These are phyloP conservation scores for Drosophila dunni DNA, from an alignment of 1,140 invertebrate species.

Conservation along the genomic window DNA sequence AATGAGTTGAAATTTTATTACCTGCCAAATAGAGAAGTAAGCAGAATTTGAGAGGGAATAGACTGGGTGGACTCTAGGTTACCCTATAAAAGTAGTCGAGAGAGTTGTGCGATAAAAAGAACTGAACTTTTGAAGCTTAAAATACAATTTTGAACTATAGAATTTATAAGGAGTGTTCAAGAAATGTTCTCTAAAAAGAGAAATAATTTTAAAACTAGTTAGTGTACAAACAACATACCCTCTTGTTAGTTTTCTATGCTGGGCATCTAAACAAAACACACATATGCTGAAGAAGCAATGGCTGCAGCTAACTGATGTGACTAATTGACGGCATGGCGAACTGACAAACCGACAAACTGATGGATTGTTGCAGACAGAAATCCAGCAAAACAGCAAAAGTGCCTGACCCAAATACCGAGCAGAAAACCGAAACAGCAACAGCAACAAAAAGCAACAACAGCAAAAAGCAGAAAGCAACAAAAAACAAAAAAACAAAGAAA, in stretches of 20 bases:
- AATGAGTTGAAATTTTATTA: constrained; percentile 52
- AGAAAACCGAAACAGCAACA: constrained; percentile 14
- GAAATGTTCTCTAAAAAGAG: too few species aligned
- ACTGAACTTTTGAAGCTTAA: too few species aligned
- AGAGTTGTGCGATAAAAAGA: too few species aligned
- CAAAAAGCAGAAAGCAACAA: neutral
- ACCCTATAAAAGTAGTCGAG: neutral
- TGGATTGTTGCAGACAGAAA: constrained; percentile 25
- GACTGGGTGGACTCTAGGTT: neutral
- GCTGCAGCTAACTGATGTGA: constrained; percentile 15
- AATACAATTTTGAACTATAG: too few species aligned
- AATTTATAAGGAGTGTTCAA: too few species aligned
- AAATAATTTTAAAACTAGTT: neutral
- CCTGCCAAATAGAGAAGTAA: constrained; percentile 1
- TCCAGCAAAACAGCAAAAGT: constrained; percentile 35
- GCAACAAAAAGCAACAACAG: constrained; percentile 3
- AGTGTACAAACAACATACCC: neutral
- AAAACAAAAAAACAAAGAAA: constrained; percentile 52
- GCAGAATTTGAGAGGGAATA: neutral
- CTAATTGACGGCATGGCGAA: constrained; percentile 34
- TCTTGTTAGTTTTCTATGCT: neutral
- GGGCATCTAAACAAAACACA: constrained; percentile 3
- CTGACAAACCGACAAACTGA: constrained; percentile 38
- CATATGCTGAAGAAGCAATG: constrained; percentile 18
- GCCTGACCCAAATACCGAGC: constrained; percentile 63